Evolutionary conservation across 1,140 invertebrate genomes (phyloP).

Genomic region (Drosophila orosa): DNA sequence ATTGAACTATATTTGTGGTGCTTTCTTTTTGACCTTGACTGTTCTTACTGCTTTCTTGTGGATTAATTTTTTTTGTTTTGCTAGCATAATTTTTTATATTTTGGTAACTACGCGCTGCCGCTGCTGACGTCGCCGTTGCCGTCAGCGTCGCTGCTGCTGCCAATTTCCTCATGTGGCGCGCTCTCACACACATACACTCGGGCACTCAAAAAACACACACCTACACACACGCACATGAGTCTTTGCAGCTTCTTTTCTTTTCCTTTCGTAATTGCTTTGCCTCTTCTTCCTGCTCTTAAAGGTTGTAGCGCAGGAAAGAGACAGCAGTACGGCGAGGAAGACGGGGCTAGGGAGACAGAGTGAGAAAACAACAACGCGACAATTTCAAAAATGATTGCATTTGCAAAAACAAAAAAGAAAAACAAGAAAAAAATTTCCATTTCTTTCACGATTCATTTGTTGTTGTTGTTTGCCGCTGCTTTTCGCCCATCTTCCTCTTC

Average conservation of each 20-base stretch:
- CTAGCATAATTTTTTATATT: slow-evolving; percentile 17
- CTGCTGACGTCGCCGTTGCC: slow-evolving; percentile 15
- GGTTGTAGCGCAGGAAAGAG: slow-evolving; percentile 26
- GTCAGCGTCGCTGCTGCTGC: slow-evolving; percentile 10
- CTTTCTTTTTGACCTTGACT: slow-evolving; percentile 1
- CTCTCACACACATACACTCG: slow-evolving; percentile 43
- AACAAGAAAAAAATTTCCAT: slow-evolving; percentile 36
- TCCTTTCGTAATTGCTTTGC: slow-evolving; percentile 42
- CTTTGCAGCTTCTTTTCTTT: slow-evolving; percentile 50
- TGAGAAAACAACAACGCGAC: slow-evolving; percentile 40
- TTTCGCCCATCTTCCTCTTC: slow-evolving; percentile 11
- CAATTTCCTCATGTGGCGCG: slow-evolving; percentile 60
- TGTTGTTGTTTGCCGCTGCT: slow-evolving; percentile 33
- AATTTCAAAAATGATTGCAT: slow-evolving; percentile 51
- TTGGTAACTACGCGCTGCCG: slow-evolving; percentile 44
- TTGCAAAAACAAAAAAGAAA: slow-evolving; percentile 47
- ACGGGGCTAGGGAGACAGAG: slow-evolving; percentile 26
- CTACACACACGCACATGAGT: slow-evolving; percentile 55
- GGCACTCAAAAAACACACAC: slow-evolving; percentile 53
- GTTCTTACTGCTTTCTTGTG: slow-evolving; percentile 2
- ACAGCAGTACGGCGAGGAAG: background rate
- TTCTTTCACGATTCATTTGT: slow-evolving; percentile 60
- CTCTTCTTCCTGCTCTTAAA: slow-evolving; percentile 29
- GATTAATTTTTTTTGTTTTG: slow-evolving; percentile 14
- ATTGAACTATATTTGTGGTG: background rate